Base-by-base conservation (phyloP, 2,113 vertebrate species). In the Nycticebus coucang region DNA sequence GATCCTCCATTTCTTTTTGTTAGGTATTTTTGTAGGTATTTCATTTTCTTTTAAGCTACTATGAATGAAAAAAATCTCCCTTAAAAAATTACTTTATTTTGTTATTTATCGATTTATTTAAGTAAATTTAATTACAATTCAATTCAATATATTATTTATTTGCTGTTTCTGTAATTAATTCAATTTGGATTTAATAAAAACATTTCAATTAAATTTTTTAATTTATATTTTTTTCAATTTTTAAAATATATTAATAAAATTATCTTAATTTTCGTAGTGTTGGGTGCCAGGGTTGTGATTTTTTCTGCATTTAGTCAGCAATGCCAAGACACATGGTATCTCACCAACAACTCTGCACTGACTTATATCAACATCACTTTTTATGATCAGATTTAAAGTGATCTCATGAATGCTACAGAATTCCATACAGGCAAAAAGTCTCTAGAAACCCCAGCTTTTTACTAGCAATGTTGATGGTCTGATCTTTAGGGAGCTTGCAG, bases 191-290 rank as follows among this genome's bases (percentile, higher is more conserved):
- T 64, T 26, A 75, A 75, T 75, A 8, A 75, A 30, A 41, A 74
- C 24, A 28, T 45, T 74, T 45, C 45, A 71, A 71, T 21, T 35
- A 9, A 35, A 21, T 71, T 24, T 69, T 72, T 72, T 72, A 72
- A 24, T 72, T 72, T 41, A 72, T 28, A 74, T 24, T 74, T 35
- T 35, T 37, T 74, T 74, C 21, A 74, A 72, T 14, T 30, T 77
- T 50, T 50, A 30, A 10, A 50, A 77, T 0, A 77, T 50, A 77
- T 75, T 75, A 75, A 45, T 28, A 77, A 30, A 77, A 99, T 99
- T 66, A 98, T 98, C 98, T 99, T 98, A 96, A 99, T 99, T 98
- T 99, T 99, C 98, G 99, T 98, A 97, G 98, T 99, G 96, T 98
- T 99, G 26, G 98, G 97, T 1, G 98, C 98, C 94, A 99, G 89